Evolutionary conservation across 2,888 invertebrate genomes (phyloP).

Genomic region (Tipula lateralis): DNA sequence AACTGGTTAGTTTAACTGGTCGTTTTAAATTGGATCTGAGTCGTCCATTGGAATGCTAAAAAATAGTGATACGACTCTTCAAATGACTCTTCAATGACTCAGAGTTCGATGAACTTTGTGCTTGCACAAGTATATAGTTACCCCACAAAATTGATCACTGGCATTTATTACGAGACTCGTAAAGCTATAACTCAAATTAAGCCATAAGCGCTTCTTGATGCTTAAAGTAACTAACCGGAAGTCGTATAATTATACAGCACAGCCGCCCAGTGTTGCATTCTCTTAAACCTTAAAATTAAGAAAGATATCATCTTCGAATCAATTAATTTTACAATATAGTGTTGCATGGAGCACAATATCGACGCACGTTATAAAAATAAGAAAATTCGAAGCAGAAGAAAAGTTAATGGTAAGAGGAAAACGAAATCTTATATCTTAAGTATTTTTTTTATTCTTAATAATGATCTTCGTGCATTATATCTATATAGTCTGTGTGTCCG

Average conservation of each 20-base stretch:
- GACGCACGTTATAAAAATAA: not conserved
- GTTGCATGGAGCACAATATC: not conserved
- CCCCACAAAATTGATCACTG: no score
- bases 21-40: no score
- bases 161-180: no score
- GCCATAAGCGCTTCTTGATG: no score
- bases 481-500: not conserved
- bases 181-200: no score
- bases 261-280: not conserved
- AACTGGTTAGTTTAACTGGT: no score
- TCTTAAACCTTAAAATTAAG: not conserved
- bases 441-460: not conserved
- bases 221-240: not conserved
- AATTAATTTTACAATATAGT: not conserved
- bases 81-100: no score
- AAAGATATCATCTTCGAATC: not conserved
- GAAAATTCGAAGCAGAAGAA: not conserved
- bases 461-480: no score
- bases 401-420: not conserved
- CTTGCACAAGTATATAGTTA: no score
- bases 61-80: no score
- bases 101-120: no score
- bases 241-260: not conserved
- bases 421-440: not conserved
- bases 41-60: no score